A percentile compares a stretch with the other conserved stretches of the same genome.
These are phyloP conservation scores for Neoaliturus tenellus DNA, from an alignment of 2,888 invertebrate genomes.

Conservation along the genomic window DNA sequence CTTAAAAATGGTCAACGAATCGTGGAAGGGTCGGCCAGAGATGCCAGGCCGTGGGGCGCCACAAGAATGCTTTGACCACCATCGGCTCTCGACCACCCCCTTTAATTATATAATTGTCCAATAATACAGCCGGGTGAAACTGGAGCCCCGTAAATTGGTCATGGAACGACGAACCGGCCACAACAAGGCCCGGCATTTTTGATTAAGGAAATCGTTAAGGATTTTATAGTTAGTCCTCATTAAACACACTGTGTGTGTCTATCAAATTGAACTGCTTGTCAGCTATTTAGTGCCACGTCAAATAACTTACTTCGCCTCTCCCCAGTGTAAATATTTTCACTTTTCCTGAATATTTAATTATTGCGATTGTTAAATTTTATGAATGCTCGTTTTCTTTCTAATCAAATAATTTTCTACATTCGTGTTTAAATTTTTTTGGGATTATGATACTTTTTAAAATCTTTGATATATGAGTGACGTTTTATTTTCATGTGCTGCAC, in stretches of 20 bases:
- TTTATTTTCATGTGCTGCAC: too few relatives aligned
- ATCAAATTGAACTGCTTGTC: conserved; percentile 18
- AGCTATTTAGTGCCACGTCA: neutral
- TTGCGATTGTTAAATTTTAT: too few relatives aligned
- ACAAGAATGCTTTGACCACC: conserved; percentile 31
- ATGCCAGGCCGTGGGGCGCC: neutral
- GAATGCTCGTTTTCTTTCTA: too few relatives aligned
- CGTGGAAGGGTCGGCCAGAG: neutral
- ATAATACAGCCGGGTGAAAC: conserved; percentile 29
- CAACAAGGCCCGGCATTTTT: conserved; percentile 22
- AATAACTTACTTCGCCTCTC: neutral
- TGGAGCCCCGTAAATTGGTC: conserved; percentile 16
- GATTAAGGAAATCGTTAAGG: conserved; percentile 27
- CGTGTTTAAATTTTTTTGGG: too few relatives aligned
- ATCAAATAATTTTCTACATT: too few relatives aligned
- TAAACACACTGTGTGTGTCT: neutral
- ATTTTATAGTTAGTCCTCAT: conserved; percentile 23
- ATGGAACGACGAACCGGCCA: neutral
- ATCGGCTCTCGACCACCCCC: neutral
- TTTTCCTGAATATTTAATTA: too few relatives aligned
- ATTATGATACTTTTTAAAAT: too few relatives aligned
- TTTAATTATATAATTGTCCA: conserved; percentile 47
- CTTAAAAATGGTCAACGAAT: too few relatives aligned
- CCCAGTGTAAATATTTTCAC: neutral
- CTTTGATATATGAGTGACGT: too few relatives aligned